These are phyloP conservation scores for Carassius auratus DNA, from an alignment of 2,113 vertebrate species.

Conservation along the genomic window DNA sequence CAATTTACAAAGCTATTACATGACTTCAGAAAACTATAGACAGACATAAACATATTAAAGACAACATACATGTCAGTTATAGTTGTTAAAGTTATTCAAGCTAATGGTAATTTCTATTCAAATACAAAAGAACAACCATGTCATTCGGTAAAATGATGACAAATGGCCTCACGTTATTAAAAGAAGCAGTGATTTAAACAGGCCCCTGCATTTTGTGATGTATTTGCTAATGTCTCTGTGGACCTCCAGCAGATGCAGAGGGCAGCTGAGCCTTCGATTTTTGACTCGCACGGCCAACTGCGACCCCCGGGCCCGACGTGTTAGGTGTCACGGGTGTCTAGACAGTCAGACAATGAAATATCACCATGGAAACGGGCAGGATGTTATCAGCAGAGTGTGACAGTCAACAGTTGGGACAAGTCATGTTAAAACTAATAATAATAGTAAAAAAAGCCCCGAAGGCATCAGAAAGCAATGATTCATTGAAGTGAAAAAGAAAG, in stretches of 20 bases:
- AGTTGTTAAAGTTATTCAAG: background rate
- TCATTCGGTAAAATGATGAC: background rate
- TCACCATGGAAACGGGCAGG: slow-evolving; percentile 57
- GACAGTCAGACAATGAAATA: slow-evolving; percentile 58
- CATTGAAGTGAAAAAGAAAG: slow-evolving; percentile 30
- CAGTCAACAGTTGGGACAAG: slow-evolving; percentile 52
- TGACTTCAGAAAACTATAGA: background rate
- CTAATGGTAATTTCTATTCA: background rate
- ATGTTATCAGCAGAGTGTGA: slow-evolving; percentile 58
- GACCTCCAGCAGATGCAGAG: slow-evolving; percentile 42
- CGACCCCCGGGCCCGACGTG: slow-evolving; percentile 39
- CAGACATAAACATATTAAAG: background rate
- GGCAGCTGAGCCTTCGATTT: slow-evolving; percentile 61
- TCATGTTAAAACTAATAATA: slow-evolving; percentile 54
- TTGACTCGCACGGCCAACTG: slow-evolving; percentile 48
- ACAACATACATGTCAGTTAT: too few relatives aligned
- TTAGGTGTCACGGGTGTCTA: slow-evolving; percentile 61
- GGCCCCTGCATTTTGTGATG: background rate
- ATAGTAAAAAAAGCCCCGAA: slow-evolving; percentile 5
- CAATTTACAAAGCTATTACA: background rate
- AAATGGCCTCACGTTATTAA: background rate
- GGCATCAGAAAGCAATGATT: slow-evolving; percentile 38
- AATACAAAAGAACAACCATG: background rate
- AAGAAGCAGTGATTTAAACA: slow-evolving; percentile 7
- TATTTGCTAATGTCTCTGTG: slow-evolving; percentile 25